phyloP scores from a whole-genome alignment of 1,140 invertebrate genomes.

The Euglossa dilemma region DNA sequence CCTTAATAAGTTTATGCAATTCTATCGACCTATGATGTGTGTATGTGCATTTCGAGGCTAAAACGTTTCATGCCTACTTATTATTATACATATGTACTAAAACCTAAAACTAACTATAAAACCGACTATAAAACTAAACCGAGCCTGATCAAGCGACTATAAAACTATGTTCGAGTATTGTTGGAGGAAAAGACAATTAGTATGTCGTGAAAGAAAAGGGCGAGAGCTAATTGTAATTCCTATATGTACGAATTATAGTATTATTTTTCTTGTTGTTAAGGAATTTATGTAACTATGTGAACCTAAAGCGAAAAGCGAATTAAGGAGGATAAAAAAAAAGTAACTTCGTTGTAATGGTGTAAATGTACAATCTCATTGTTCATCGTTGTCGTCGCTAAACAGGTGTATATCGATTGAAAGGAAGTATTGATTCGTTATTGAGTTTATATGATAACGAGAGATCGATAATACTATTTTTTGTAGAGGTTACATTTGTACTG shows the following conservation, averaged over 20 bases:
- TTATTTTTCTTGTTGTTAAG: constrained; percentile 50
- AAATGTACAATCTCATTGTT: constrained; percentile 42
- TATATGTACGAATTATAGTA: constrained; percentile 39
- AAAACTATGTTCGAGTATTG: constrained; percentile 14
- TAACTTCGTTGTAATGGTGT: constrained; percentile 10
- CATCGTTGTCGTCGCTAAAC: background rate
- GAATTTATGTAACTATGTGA: constrained; percentile 25
- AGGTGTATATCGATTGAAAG: background rate
- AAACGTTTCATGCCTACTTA: constrained; percentile 19
- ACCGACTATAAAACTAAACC: constrained; percentile 44
- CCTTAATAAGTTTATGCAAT: constrained; percentile 48
- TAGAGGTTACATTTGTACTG: constrained; percentile 46
- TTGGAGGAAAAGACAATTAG: background rate
- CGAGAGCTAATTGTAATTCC: constrained; percentile 31
- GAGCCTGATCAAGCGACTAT: constrained; percentile 34
- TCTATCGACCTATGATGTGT: constrained; percentile 34
- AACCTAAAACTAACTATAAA: constrained; percentile 11
- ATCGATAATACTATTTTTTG: constrained; percentile 46
- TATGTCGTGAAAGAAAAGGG: background rate
- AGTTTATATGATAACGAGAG: constrained; percentile 19
- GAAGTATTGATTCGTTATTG: constrained; percentile 26
- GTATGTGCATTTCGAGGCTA: constrained; percentile 11
- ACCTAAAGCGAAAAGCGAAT: background rate
- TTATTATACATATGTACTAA: constrained; percentile 26
- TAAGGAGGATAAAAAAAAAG: background rate